Evolutionary conservation across 2,797 vertebrate genomes (phyloP), one percentile per base, ranked within the genome.

Genomic region (Calcarius lapponicus): DNA sequence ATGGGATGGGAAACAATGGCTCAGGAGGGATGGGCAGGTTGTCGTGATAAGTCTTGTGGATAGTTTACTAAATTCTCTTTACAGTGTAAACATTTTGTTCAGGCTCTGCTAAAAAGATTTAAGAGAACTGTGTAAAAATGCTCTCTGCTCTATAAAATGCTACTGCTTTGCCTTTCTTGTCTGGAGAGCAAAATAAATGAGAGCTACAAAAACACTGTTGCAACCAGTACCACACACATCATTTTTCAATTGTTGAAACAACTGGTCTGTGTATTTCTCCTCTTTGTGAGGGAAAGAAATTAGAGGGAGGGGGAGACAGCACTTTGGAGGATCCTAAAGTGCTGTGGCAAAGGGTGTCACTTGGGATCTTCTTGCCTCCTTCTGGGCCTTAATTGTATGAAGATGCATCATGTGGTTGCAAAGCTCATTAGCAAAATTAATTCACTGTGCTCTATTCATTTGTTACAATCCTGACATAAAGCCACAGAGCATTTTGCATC

Each of bases 401-500:
- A 95, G 79, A 96, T 90, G 86, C 61, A 93, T 93, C 92, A 69
- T 93, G 84, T 88, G 92, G 72, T 76, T 91, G 81, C 81, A 91
- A 89, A 94, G 86, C 94, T 93, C 93, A 95, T 93, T 95, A 96
- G 86, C 81, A 91, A 93, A 96, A 95, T 93, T 58, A 96, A 96
- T 96, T 95, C 96, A 92, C 95, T 95, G 73, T 85, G 88, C 42
- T 95, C 58, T 71, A 87, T 93, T 96, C 94, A 92, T 87, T 93
- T 94, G 90, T 94, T 67, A 91, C 86, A 91, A n/a, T 80, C 71
- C 83, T 95, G 95, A 94, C 82, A 94, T 36, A 53, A 80, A 95
- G 81, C 78, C 86, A 80, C 36, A 12, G 45, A 93, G 76, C 34
- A 2, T 93, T 95, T 85, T 65, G 62, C 84, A 94, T 94, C 92